A percentile compares a stretch with the other conserved stretches of the same genome.
phyloP scores from a whole-genome alignment of 1,140 invertebrate species.

The Diorhabda carinulata region DNA sequence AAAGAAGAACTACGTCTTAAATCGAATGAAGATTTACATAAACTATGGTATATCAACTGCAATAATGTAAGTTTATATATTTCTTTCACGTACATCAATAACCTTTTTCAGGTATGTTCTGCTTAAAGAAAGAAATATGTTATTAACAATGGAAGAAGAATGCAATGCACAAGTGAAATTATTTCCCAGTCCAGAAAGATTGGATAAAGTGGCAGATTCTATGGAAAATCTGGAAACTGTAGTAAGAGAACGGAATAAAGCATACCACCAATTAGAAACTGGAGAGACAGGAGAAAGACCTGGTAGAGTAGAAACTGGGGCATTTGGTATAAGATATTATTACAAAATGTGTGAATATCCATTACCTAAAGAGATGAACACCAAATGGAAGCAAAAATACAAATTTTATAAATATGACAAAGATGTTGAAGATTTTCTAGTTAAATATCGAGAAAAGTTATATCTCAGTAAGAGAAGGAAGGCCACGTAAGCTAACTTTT shows the following conservation, averaged over 20 bases:
- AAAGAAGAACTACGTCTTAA: slow-evolving; percentile 90
- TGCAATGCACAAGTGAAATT: slow-evolving; percentile 62
- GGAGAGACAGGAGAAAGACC: slow-evolving; percentile 78
- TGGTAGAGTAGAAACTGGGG: slow-evolving; percentile 54
- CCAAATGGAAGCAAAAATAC: slow-evolving; percentile 56
- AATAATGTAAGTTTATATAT: background rate
- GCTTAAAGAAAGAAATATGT: slow-evolving; percentile 95
- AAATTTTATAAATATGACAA: slow-evolving; percentile 45
- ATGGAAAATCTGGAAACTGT: slow-evolving; percentile 94
- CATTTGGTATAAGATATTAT: slow-evolving; percentile 57
- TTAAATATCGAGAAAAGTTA: slow-evolving; percentile 62
- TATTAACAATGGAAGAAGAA: slow-evolving; percentile 92
- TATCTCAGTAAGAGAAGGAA: slow-evolving; percentile 54
- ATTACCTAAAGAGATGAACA: slow-evolving; percentile 59
- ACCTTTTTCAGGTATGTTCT: slow-evolving; percentile 71
- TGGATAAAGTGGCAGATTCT: slow-evolving; percentile 92
- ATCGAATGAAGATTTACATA: slow-evolving; percentile 94
- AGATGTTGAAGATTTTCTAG: slow-evolving; percentile 62
- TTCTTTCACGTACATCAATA: background rate
- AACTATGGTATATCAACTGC: slow-evolving; percentile 76
- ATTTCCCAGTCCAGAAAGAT: slow-evolving; percentile 93
- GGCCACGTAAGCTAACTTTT: slow-evolving; percentile 8
- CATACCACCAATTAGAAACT: slow-evolving; percentile 87
- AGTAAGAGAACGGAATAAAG: slow-evolving; percentile 87
- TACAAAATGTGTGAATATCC: slow-evolving; percentile 53